Evolutionary conservation across 2,888 invertebrate genomes (phyloP), one percentile per base, ranked within the genome.

Genomic region (Heliconius erato): DNA sequence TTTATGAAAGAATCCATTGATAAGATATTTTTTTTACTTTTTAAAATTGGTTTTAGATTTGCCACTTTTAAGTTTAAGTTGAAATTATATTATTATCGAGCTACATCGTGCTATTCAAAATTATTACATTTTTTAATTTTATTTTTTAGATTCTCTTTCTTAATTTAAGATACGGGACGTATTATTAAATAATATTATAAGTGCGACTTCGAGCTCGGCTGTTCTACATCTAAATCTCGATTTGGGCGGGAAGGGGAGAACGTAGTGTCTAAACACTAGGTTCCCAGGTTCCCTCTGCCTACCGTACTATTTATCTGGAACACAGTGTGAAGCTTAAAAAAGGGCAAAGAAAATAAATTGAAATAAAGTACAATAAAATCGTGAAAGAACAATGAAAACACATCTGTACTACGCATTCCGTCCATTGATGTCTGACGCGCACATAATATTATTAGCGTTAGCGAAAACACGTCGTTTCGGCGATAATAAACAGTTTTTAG

Each of bases 391-490:
- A 89, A 87, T 87, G 91, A 40, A 86, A 69, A 90, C 87, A 35
- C 49, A 49, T 2, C 7, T 74, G 44, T 74, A 81, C 83, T 80
- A 85, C 67, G 86, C 84, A 86, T 86, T 86, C 84, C 86, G 82
- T 82, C 86, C 92, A 91, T 91, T 92, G 91, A 93, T 89, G 88
- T 86, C 86, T 90, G 91, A 91, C 91, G 91, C 86, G 80, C 54
- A 68, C 77, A 80, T 86, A 63, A 90, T 89, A 89, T 91, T 90
- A 89, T 87, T 78, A 79, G 85, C 87, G 85, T 82, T 86, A 83
- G 86, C 85, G 82, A 87, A 89, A 89, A 88, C 87, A 88, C 86
- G 84, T 82, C 86, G 85, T 86, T 87, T 85, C 72, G 82, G 79
- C 85, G 85, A 81, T 84, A 85, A 88, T 88, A 90, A 89, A 90